phyloP scores from a whole-genome alignment of 1,140 invertebrate species.

The Conus betulinus region DNA sequence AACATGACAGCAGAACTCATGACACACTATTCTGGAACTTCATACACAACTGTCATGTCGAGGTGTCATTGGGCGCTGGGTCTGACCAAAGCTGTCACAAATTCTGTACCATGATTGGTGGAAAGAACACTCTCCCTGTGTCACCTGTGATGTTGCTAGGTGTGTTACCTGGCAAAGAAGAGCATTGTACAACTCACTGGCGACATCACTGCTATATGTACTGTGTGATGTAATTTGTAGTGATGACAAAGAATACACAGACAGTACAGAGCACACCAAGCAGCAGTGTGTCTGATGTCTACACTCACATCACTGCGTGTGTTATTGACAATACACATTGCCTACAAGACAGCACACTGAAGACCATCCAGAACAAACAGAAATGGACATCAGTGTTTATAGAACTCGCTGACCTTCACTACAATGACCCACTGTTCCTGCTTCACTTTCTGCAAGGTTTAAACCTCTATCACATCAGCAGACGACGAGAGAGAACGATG shows the following conservation, averaged over 20 bases:
- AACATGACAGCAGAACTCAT: not conserved
- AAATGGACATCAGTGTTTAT: not conserved
- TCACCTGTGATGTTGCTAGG: not conserved
- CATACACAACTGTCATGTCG: not conserved
- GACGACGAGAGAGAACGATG: not conserved
- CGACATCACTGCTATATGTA: not conserved
- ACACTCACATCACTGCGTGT: not conserved
- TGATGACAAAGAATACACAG: not conserved
- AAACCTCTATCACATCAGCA: not conserved
- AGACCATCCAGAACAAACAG: not conserved
- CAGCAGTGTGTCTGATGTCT: not conserved
- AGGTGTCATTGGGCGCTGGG: not conserved
- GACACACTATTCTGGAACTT: not conserved
- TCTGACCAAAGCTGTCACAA: not conserved
- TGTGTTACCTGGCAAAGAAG: not conserved
- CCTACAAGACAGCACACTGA: not conserved
- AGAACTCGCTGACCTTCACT: not conserved
- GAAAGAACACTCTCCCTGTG: too few relatives aligned
- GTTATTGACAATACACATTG: not conserved
- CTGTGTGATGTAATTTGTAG: not conserved
- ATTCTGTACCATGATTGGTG: not conserved
- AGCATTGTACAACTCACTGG: not conserved
- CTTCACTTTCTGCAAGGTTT: not conserved
- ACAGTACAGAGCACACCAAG: not conserved
- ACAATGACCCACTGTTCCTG: not conserved